Evolutionary conservation across 2,113 vertebrate species (phyloP).

Genomic region (Eubucco bourcierii): DNA sequence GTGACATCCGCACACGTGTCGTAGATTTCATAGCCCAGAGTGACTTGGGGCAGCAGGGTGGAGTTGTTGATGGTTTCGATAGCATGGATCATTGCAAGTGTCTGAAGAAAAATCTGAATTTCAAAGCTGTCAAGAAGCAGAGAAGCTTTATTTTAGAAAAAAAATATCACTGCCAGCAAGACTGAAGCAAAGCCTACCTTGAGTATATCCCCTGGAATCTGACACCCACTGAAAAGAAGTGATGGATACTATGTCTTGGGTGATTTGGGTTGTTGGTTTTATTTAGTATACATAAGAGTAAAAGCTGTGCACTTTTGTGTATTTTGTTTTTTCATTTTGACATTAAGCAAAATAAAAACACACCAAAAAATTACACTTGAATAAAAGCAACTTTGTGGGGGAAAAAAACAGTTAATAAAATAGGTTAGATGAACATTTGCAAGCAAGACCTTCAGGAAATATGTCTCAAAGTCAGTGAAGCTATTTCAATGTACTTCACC

Average conservation of each 20-base stretch:
- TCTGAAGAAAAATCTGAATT: slow-evolving; percentile 69
- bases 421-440: not conserved
- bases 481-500: not conserved
- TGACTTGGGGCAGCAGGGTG: slow-evolving; percentile 75
- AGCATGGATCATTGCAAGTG: slow-evolving; percentile 85
- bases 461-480: not conserved
- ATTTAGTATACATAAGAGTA: not conserved
- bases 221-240: not conserved
- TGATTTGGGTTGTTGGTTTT: not conserved
- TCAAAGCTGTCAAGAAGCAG: slow-evolving; percentile 77
- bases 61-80: slow-evolving; percentile 85
- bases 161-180: not conserved
- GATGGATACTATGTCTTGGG: not conserved
- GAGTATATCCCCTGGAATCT: not conserved
- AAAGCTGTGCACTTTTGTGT: not conserved
- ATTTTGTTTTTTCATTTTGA: not conserved
- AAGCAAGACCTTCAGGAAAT: not conserved
- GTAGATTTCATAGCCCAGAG: slow-evolving; percentile 84
- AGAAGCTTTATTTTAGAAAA: not conserved
- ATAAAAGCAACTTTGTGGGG: not conserved
- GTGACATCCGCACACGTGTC: slow-evolving; percentile 87
- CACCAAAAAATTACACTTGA: not conserved
- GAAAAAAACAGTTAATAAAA: not conserved
- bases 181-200: not conserved
- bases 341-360: not conserved